Evolutionary conservation across 2,888 invertebrate species (phyloP), one percentile per base, ranked within the genome.

Genomic region (Tipula unca): DNA sequence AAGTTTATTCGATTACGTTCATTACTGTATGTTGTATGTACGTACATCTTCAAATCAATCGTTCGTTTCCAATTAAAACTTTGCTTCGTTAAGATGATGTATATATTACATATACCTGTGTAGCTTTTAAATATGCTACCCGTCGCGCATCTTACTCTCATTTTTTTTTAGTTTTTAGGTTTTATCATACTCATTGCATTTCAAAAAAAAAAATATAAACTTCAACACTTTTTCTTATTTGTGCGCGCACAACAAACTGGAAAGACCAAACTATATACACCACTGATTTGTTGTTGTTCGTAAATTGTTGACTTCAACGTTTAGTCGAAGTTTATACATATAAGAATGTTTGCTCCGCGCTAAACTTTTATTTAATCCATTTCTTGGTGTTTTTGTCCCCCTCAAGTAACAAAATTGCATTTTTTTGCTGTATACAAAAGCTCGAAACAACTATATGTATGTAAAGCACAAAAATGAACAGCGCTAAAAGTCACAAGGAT

Each of bases 261-360:
- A 8, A 69, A 69, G 6, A 13, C 69, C 17, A 69, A 69, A 25
- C 25, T 48, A 17, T 17, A 48, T 25, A 69, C n/a, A 48, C n/a
- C n/a, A 48, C n/a, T n/a, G 8, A 17, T 69, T n/a, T n/a, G n/a
- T n/a, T n/a, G n/a, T n/a, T n/a, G 3, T 69, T 25, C 10, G 25
- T 69, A 69, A 69, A 69, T 69, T 69, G 69, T 69, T 69, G 69
- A 69, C 69, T 69, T 69, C 69, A 10, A n/a, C 25, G 69, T 69
- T 69, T 69, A 69, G 69, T 69, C 69, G 69, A 69, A n/a, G 69
- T 69, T 69, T 69, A n/a, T n/a, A n/a, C n/a, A n/a, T n/a, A n/a
- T n/a, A 69, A 69, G 13, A 69, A 25, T 13, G 1, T 25, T 69
- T 25, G n/a, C 14, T 69, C 10, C 13, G 13, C 48, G 17, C 48